These are phyloP conservation scores for Setophaga kirtlandii DNA, from an alignment of 2,113 vertebrate species.

Conservation along the genomic window DNA sequence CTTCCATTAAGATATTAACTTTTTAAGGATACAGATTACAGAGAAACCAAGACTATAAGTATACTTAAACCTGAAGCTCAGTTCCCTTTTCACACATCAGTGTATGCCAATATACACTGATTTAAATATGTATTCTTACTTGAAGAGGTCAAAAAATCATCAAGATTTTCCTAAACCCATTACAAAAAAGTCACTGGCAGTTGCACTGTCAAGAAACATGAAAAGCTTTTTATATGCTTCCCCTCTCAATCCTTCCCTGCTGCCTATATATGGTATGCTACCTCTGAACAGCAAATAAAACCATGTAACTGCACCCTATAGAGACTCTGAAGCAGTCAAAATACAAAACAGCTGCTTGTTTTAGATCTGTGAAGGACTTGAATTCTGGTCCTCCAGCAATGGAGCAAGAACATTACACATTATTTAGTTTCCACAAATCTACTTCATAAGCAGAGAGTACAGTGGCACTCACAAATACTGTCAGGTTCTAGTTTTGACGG, in stretches of 20 bases:
- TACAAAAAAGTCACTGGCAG: neutral
- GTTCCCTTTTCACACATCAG: neutral
- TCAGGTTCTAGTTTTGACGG: neutral
- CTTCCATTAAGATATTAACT: neutral
- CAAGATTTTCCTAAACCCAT: neutral
- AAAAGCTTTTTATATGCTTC: neutral
- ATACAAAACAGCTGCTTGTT: neutral
- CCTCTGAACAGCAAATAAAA: neutral
- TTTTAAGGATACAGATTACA: neutral
- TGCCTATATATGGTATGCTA: neutral
- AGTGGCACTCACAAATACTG: neutral
- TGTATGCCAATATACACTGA: neutral
- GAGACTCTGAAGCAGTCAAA: neutral
- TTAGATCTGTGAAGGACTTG: neutral
- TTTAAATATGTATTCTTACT: neutral
- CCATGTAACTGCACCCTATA: fast-evolving
- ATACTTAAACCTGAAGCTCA: neutral
- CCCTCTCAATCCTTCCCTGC: neutral
- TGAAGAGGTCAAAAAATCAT: neutral
- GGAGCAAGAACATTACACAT: neutral
- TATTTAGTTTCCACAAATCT: neutral
- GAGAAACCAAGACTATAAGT: neutral
- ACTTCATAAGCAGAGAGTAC: neutral
- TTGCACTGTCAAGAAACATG: neutral
- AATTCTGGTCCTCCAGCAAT: neutral